Evolutionary conservation across 2,888 invertebrate genomes (phyloP).

Genomic region (Camponotus fellah): DNA sequence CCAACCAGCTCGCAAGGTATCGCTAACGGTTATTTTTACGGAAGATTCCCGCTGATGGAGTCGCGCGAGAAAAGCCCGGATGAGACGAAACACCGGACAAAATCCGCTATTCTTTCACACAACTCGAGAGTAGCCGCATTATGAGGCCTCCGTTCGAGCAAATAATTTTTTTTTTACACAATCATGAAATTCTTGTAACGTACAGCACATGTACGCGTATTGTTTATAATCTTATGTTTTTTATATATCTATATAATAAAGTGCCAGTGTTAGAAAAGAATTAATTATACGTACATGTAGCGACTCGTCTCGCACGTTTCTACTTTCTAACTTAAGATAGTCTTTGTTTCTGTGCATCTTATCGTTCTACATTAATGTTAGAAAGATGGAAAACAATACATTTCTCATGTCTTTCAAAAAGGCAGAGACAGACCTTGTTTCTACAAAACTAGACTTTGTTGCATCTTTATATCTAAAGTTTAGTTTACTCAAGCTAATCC

Average conservation of each 20-base stretch:
- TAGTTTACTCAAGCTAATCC: background rate
- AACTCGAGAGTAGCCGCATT: background rate
- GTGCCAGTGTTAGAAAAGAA: conserved; percentile 27
- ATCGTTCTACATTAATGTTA: conserved; percentile 18
- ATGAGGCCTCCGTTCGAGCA: background rate
- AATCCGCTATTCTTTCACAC: conserved; percentile 43
- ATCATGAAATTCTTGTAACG: background rate
- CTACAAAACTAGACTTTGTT: background rate
- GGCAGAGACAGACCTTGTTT: background rate
- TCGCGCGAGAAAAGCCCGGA: conserved; percentile 33
- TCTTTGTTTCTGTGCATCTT: conserved; percentile 31
- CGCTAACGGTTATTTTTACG: conserved; percentile 52
- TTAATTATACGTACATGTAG: conserved; percentile 21
- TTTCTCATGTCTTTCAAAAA: conserved; percentile 21
- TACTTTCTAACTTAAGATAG: conserved; percentile 44
- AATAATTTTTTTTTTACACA: background rate
- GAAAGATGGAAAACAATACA: conserved; percentile 33
- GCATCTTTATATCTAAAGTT: background rate
- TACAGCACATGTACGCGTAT: background rate
- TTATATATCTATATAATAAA: background rate
- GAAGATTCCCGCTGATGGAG: conserved; percentile 42
- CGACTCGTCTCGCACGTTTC: conserved; percentile 31
- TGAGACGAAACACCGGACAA: conserved; percentile 18
- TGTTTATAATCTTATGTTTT: conserved; percentile 1
- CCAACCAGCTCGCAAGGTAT: conserved; percentile 22